These are phyloP conservation scores for Terrapene triunguis DNA, from an alignment of 2,113 vertebrate genomes.

Conservation along the genomic window DNA sequence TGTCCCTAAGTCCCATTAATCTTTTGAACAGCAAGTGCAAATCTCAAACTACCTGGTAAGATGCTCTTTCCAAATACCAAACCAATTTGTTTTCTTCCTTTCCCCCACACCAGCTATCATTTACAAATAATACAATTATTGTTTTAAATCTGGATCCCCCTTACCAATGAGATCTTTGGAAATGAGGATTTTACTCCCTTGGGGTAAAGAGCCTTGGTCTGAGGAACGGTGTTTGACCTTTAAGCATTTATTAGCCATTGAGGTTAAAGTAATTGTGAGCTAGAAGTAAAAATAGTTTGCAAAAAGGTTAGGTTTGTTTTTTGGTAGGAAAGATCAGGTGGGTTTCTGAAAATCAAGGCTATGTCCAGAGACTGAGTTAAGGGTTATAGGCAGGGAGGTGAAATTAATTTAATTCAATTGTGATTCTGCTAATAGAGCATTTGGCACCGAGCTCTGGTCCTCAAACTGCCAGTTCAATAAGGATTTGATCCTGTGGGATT, in stretches of 20 bases:
- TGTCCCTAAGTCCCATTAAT: neutral
- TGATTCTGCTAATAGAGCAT: conserved; percentile 61
- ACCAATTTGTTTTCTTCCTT: neutral
- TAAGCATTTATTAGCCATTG: conserved; percentile 65
- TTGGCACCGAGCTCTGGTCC: conserved; percentile 43
- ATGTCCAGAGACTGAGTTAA: neutral
- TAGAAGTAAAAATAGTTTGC: conserved; percentile 61
- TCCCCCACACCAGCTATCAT: neutral
- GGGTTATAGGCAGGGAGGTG: neutral
- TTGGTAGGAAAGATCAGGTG: conserved; percentile 55
- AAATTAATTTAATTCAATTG: neutral
- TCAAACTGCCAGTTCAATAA: neutral
- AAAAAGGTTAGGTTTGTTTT: conserved; percentile 71
- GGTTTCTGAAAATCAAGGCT: conserved; percentile 27
- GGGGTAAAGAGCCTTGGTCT: conserved; percentile 5
- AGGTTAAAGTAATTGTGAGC: conserved; percentile 72
- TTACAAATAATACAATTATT: neutral
- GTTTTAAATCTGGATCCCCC: neutral
- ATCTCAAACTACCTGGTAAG: neutral
- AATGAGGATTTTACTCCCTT: conserved; percentile 1
- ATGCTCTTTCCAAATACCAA: neutral
- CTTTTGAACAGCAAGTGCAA: neutral
- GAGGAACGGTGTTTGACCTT: conserved; percentile 65
- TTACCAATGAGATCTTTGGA: neutral
- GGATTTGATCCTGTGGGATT: conserved; percentile 30